These are phyloP conservation scores for Eptesicus fuscus DNA, from an alignment of 2,113 vertebrate genomes.

Conservation along the genomic window DNA sequence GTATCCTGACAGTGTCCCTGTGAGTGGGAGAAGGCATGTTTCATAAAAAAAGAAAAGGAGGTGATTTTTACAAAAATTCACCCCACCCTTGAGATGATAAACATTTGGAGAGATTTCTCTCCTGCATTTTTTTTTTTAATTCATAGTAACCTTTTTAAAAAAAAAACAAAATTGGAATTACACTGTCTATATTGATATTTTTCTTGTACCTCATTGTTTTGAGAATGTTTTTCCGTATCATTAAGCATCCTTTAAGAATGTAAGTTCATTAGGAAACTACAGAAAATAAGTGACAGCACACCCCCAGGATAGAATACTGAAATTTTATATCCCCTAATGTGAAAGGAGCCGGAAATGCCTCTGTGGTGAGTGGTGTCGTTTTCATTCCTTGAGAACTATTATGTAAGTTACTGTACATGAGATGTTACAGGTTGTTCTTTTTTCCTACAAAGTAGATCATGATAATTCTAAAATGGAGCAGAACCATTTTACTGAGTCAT, in stretches of 20 bases:
- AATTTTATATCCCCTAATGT: not conserved
- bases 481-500: constrained; percentile 59
- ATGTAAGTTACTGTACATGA: constrained; percentile 14
- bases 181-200: not conserved
- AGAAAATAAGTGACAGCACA: not conserved
- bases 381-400: constrained; percentile 6
- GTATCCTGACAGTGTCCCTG: not conserved
- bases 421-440: not conserved
- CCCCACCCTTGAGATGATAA: not conserved
- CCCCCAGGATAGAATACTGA: not conserved
- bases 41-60: not conserved
- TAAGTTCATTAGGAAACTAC: not conserved
- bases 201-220: not conserved
- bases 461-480: constrained; percentile 49
- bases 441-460: not conserved
- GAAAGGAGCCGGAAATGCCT: constrained; percentile 3
- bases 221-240: not conserved
- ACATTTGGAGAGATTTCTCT: not conserved
- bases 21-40: not conserved
- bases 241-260: not conserved
- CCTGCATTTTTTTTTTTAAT: not conserved
- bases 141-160: not conserved
- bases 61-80: not conserved
- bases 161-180: constrained; percentile 2
- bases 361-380: not conserved